phyloP scores from a whole-genome alignment of 2,797 vertebrate species.

The Selene dorsalis region DNA sequence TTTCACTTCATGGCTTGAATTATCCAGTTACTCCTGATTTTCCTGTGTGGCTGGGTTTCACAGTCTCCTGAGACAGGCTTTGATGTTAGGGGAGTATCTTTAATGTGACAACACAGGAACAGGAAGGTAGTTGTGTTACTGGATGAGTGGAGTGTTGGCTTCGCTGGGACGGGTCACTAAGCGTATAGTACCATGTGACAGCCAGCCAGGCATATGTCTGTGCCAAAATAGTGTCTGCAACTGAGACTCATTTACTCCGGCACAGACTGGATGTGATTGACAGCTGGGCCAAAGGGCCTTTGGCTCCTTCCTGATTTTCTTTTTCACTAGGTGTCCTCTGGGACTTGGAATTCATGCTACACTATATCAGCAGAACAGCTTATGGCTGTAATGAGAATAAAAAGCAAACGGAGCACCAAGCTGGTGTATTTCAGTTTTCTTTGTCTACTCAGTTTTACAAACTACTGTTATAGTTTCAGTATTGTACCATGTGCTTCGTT shows the following conservation, averaged over 20 bases:
- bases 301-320: conserved; percentile 75
- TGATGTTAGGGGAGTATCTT: conserved; percentile 47
- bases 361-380: conserved; percentile 74
- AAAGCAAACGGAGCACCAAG: conserved; percentile 58
- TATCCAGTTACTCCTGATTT: conserved; percentile 25
- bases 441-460: conserved; percentile 36
- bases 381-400: conserved; percentile 73
- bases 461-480: conserved; percentile 27
- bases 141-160: conserved; percentile 57
- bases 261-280: conserved; percentile 76
- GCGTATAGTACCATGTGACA: conserved; percentile 65
- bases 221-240: conserved; percentile 63
- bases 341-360: conserved; percentile 74
- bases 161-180: conserved; percentile 63
- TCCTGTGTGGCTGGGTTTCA: conserved; percentile 22
- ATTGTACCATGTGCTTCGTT: background rate
- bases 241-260: conserved; percentile 64
- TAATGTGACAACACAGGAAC: conserved; percentile 58
- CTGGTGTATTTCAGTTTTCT: conserved; percentile 11
- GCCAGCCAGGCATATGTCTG: conserved; percentile 68
- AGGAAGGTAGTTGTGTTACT: conserved; percentile 49
- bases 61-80: conserved; percentile 54
- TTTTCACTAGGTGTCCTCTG: conserved; percentile 75
- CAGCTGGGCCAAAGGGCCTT: conserved; percentile 76
- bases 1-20: conserved; percentile 43